Evolutionary conservation across 35 echinoderm and acorn worm genomes (phyloP), one percentile per base, ranked within the genome.

Genomic region (Hemicentrotus pulcherrimus): DNA sequence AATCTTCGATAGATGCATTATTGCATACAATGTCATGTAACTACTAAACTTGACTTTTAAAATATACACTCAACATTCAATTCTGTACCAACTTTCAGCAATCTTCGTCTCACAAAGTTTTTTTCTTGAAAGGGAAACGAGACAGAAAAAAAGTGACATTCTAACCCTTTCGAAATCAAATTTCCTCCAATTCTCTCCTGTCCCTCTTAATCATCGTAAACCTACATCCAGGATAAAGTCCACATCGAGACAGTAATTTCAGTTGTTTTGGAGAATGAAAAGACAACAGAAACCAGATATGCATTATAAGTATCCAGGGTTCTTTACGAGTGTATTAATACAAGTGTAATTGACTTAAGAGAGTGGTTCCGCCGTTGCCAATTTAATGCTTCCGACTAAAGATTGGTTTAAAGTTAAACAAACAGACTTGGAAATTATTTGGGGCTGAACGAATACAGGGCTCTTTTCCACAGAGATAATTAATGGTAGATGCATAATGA

Each of bases 161-260:
- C 65, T 78, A 22, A 78, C 19, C 65, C 65, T 8, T 28, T 28
- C 65, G 28, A 78, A 78, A 78, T 78, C 65, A 22, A 78, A 78
- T 78, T 78, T 78, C 65, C 65, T 78, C 28, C 28, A 78, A 78
- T 78, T 78, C 65, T 78, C 65, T n/a, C 22, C 65, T 78, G 65
- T 78, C 65, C 24, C 65, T 78, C 65, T 78, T 78, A 78, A 78
- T 78, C 65, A 78, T 78, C 65, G 65, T 78, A 78, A 78, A 78
- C 65, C 65, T 78, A 78, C 19, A 78, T 78, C 4, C 65, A 78
- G 65, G 65, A 78, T 78, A 22, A 78, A 78, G 22, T 78, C 65
- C 65, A 78, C 50, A 55, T 55, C 50, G 50, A 10, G 7, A 11
- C 50, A 3, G 35, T 41, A 55, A 55, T 78, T n/a, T 28, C 6